Evolutionary conservation across 2,888 invertebrate species (phyloP).

Genomic region (Acronicta aceris): DNA sequence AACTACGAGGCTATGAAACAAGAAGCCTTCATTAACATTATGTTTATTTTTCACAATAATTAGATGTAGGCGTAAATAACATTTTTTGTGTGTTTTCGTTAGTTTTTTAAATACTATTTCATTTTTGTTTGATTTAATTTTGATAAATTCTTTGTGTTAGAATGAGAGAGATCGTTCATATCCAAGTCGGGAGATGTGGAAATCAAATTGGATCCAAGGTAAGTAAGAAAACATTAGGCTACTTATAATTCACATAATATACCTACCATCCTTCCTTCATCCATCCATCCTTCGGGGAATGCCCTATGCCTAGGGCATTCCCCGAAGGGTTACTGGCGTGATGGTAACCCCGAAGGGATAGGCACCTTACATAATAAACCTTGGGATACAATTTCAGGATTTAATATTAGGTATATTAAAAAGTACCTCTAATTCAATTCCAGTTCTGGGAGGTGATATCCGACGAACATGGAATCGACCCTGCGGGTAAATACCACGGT

Average conservation of each 20-base stretch:
- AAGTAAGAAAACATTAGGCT: conserved; percentile 42
- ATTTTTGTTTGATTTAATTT: conserved; percentile 62
- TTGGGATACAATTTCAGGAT: too few species aligned
- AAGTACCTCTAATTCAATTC: too few species aligned
- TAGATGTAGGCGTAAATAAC: conserved; percentile 69
- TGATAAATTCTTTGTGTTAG: conserved; percentile 67
- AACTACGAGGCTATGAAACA: conserved; percentile 63
- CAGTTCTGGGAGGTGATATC: conserved; percentile 96
- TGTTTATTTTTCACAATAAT: conserved; percentile 54
- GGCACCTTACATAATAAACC: too few species aligned
- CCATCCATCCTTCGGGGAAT: too few species aligned
- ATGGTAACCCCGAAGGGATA: too few species aligned
- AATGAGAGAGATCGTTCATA: conserved; percentile 95
- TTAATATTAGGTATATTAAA: too few species aligned
- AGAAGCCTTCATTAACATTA: conserved; percentile 41
- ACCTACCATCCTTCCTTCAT: too few species aligned
- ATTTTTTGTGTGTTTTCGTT: conserved; percentile 60
- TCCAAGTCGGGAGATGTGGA: conserved; percentile 90
- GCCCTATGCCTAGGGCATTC: too few species aligned
- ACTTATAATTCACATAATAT: too few species aligned
- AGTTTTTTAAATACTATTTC: conserved; percentile 58
- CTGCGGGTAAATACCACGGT: conserved; percentile 87
- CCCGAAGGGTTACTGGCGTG: too few species aligned
- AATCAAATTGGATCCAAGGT: conserved; percentile 95
- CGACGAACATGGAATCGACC: conserved; percentile 93